These are phyloP conservation scores for Tapera naevia DNA, from an alignment of 2,797 vertebrate species.

Conservation along the genomic window DNA sequence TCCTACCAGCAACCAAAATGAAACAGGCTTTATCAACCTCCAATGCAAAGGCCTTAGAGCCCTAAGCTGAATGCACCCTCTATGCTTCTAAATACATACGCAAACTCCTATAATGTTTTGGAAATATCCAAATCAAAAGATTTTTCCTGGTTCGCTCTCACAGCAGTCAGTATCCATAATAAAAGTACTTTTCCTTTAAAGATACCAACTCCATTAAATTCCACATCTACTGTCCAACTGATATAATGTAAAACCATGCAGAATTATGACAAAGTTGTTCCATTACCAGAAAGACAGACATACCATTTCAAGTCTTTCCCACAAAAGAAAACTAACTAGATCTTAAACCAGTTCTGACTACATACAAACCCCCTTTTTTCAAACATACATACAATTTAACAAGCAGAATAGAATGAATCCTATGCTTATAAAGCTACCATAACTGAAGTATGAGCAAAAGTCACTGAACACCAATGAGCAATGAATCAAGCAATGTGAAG, in stretches of 20 bases:
- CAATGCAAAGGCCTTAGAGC: background rate
- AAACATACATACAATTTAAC: background rate
- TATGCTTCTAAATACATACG: background rate
- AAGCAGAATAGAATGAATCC: background rate
- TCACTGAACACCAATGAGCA: background rate
- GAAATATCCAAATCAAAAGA: background rate
- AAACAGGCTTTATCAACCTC: background rate
- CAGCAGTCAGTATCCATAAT: background rate
- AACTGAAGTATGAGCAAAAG: background rate
- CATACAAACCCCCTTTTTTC: background rate
- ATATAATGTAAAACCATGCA: background rate
- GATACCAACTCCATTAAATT: background rate
- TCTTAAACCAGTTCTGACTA: background rate
- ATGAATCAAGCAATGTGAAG: background rate
- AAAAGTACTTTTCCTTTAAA: background rate
- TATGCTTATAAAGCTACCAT: background rate
- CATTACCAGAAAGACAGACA: background rate
- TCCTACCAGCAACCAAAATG: background rate
- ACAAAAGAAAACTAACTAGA: background rate
- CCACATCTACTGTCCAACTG: background rate
- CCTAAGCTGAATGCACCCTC: background rate
- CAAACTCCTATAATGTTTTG: background rate
- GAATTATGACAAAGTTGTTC: background rate
- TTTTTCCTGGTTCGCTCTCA: background rate
- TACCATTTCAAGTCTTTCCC: background rate